Evolutionary conservation across 2,888 invertebrate genomes (phyloP).

Genomic region (Nymphalis urticae): DNA sequence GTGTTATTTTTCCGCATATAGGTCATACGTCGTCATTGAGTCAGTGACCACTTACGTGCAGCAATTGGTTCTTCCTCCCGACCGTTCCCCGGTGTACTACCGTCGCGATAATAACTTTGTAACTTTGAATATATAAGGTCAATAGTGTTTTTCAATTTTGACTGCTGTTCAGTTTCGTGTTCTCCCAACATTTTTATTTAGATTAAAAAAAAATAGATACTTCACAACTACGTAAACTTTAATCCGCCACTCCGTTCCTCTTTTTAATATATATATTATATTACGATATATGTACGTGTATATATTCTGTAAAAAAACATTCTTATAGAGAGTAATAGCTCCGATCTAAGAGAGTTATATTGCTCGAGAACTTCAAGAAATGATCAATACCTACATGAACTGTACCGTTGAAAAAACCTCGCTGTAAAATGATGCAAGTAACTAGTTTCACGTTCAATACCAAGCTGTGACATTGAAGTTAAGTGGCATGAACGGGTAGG

Average conservation of each 20-base stretch:
- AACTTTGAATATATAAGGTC: constrained; percentile 47
- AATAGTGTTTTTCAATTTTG: constrained; percentile 28
- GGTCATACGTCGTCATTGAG: constrained; percentile 61
- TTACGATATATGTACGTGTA: no score
- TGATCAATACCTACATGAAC: no score
- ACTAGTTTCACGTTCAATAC: constrained; percentile 36
- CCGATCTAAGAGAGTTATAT: no score
- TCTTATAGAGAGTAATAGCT: no score
- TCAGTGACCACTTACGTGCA: constrained; percentile 69
- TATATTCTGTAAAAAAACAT: no score
- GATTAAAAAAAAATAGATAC: no score
- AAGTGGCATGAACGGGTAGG: constrained; percentile 30
- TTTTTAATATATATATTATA: no score
- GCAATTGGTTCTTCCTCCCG: constrained; percentile 77
- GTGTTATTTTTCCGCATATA: constrained; percentile 53
- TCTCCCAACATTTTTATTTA: no score
- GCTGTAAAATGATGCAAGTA: background rate
- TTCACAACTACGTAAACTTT: constrained; percentile 46
- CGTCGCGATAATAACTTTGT: constrained; percentile 42
- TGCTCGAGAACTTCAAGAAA: no score
- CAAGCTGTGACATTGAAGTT: constrained; percentile 38
- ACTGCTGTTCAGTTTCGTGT: no score
- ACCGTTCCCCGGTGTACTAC: constrained; percentile 57
- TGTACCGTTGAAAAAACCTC: background rate
- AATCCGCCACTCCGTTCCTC: background rate